Percentiles rank a stretch among this genome's conserved stretches.
Evolutionary conservation across 2,797 vertebrate species (phyloP).

Genomic region (Tokudaia tokunoshimensis): DNA sequence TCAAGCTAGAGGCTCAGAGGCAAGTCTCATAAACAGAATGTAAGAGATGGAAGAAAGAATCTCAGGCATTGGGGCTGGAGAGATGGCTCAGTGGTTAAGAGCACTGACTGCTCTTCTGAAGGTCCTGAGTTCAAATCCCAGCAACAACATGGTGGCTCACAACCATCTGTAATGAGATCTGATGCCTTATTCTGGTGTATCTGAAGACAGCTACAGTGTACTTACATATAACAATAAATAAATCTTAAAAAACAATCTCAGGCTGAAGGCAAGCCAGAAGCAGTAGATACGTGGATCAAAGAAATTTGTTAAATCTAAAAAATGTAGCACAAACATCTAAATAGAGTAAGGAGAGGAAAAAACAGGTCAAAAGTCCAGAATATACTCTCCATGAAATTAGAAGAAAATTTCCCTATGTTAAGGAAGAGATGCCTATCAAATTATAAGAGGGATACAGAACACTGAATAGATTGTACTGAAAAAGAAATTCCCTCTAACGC

Average conservation of each 20-base stretch:
- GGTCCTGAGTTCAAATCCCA: no score
- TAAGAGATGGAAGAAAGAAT: not conserved
- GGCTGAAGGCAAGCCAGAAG: not conserved
- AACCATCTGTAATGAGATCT: no score
- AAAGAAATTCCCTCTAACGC: not conserved
- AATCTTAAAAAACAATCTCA: not conserved
- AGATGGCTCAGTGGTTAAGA: no score
- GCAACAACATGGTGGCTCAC: no score
- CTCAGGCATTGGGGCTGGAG: no score
- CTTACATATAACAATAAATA: no score
- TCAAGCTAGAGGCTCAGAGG: not conserved
- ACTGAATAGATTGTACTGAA: not conserved
- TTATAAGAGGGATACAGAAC: not conserved
- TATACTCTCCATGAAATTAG: no score
- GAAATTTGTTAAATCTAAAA: not conserved
- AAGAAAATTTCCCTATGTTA: not conserved
- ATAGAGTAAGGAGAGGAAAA: not conserved
- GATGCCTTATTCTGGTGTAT: no score
- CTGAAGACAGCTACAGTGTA: no score
- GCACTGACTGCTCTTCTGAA: no score
- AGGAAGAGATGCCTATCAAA: not conserved
- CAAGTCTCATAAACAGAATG: no score
- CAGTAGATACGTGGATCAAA: not conserved
- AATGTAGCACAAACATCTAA: not conserved
- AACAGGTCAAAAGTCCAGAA: not conserved